Percentiles rank a stretch among this genome's conserved stretches.
Evolutionary conservation across 2,888 invertebrate genomes (phyloP).

Genomic region (Gnatocerus cornutus): DNA sequence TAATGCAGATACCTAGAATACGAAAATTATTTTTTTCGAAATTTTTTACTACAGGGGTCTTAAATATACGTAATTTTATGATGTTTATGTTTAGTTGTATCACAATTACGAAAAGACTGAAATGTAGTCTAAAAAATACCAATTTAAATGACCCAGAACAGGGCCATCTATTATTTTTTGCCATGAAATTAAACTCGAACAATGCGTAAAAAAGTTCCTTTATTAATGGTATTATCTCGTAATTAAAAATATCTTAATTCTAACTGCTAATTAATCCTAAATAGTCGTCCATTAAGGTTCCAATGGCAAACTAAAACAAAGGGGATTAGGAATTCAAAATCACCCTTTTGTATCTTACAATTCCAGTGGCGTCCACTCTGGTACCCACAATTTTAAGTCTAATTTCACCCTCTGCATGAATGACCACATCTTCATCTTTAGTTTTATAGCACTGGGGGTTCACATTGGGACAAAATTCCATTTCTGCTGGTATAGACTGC

Average conservation of each 20-base stretch:
- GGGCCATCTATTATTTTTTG: too few relatives aligned
- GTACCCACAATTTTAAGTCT: constrained; percentile 98
- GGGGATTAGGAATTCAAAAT: constrained; percentile 20
- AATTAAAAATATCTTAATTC: constrained; percentile 13
- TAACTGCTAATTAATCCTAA: constrained; percentile 81
- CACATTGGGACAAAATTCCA: constrained; percentile 99
- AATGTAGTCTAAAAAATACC: too few relatives aligned
- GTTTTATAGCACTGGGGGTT: constrained; percentile 99
- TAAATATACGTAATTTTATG: too few relatives aligned
- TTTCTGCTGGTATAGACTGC: constrained; percentile 98
- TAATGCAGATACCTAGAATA: neutral
- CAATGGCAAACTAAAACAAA: constrained; percentile 94
- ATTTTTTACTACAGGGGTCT: too few relatives aligned
- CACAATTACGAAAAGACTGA: too few relatives aligned
- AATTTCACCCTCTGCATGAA: constrained; percentile 97
- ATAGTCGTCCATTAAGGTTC: constrained; percentile 99
- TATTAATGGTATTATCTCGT: too few relatives aligned
- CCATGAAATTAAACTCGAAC: too few relatives aligned
- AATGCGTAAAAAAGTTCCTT: too few relatives aligned
- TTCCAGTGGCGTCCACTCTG: constrained; percentile 98
- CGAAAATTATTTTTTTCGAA: too few relatives aligned
- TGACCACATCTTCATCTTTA: constrained; percentile 97
- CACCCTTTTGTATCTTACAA: constrained; percentile 78
- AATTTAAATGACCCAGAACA: too few relatives aligned
- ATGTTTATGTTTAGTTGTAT: too few relatives aligned